phyloP scores from a whole-genome alignment of 2,113 vertebrate species.

The Xerus inauris region DNA sequence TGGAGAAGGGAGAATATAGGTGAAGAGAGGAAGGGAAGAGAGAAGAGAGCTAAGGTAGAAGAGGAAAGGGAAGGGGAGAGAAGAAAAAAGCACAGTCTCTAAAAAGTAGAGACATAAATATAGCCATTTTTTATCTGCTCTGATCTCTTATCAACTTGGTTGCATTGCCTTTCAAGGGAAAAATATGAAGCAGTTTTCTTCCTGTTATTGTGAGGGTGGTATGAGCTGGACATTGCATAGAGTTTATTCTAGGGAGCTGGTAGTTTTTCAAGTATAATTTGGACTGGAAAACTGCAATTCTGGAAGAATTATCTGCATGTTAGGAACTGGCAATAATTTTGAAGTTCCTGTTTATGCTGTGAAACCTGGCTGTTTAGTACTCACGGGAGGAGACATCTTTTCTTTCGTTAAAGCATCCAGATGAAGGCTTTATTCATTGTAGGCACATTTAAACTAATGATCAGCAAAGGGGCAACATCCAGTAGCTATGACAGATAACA shows the following conservation, averaged over 20 bases:
- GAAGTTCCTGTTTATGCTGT: constrained; percentile 64
- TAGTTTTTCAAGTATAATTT: constrained; percentile 69
- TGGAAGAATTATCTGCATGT: constrained; percentile 64
- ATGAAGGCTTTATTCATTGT: constrained; percentile 55
- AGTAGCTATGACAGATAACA: constrained; percentile 36
- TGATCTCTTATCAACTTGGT: constrained; percentile 60
- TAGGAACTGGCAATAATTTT: constrained; percentile 68
- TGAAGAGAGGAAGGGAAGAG: too few species aligned
- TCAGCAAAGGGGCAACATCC: constrained; percentile 41
- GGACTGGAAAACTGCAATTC: constrained; percentile 51
- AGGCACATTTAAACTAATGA: constrained; percentile 55
- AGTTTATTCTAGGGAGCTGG: constrained; percentile 47
- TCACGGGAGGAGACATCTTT: background rate
- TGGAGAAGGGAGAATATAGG: background rate
- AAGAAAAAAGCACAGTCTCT: background rate
- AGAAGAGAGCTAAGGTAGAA: too few species aligned
- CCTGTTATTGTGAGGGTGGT: background rate
- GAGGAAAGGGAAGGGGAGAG: too few species aligned
- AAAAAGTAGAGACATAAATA: constrained; percentile 49
- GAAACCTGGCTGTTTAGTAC: constrained; percentile 59
- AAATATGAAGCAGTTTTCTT: constrained; percentile 64
- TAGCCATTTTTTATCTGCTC: constrained; percentile 24
- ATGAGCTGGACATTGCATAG: constrained; percentile 58
- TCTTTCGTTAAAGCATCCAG: constrained; percentile 50
- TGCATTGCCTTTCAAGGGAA: constrained; percentile 63